Conservation (phyloP, 2,888 invertebrate species). For the Acanthosepion esculentum region DNA sequence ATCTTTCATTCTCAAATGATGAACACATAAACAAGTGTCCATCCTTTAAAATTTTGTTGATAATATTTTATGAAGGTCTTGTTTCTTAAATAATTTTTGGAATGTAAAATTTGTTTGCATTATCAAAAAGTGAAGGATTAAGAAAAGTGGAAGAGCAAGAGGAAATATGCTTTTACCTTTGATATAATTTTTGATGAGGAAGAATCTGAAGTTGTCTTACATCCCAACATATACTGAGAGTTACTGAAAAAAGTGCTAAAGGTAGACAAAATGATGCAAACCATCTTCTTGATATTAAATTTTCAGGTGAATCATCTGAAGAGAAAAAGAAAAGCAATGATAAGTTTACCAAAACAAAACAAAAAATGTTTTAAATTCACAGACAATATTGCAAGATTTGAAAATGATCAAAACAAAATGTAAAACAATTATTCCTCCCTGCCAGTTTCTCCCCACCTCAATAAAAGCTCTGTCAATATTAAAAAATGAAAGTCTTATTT, state of each 20-base stretch:
- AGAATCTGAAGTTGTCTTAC: conserved; percentile 33
- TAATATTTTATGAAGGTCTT: neutral
- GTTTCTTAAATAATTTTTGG: neutral
- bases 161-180: neutral
- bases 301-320: neutral
- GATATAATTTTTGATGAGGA: neutral
- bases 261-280: neutral
- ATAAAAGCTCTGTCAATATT: too few species aligned
- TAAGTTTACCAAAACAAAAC: too few species aligned
- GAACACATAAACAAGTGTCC: neutral
- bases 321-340: neutral
- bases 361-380: too few species aligned
- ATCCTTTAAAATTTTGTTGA: neutral
- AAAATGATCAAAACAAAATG: neutral
- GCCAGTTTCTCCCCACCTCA: too few species aligned
- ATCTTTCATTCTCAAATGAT: neutral
- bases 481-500: too few species aligned
- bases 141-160: too few species aligned
- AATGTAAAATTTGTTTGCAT: neutral
- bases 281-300: conserved; percentile 4
- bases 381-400: neutral
- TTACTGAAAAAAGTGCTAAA: neutral
- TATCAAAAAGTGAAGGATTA: too few species aligned
- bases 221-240: neutral
- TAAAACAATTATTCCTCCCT: neutral